Percentiles rank a stretch among this genome's conserved stretches.
These are phyloP conservation scores for Aleiodes leptofemur DNA, from an alignment of 2,888 invertebrate species.

Conservation along the genomic window DNA sequence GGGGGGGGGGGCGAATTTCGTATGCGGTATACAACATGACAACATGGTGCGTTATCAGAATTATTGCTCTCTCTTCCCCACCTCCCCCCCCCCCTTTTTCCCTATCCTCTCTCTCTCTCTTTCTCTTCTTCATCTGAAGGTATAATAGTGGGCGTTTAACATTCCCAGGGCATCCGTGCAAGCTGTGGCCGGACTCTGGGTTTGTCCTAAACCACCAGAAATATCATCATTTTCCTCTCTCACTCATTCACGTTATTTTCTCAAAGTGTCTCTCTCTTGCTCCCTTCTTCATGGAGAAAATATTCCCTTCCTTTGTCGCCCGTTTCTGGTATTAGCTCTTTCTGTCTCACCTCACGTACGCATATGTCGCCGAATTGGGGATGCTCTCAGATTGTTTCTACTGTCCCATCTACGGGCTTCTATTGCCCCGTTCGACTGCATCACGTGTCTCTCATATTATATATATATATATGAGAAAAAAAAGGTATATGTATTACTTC, in stretches of 20 bases:
- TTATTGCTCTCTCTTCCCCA: conserved; percentile 64
- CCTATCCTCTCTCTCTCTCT: conserved; percentile 52
- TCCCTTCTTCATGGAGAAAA: conserved; percentile 24
- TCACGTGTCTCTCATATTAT: conserved; percentile 43
- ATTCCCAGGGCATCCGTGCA: conserved; percentile 72
- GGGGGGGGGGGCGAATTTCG: conserved; percentile 64
- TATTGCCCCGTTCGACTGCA: conserved; percentile 37
- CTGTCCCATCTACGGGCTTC: conserved; percentile 11
- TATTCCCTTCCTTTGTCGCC: conserved; percentile 30
- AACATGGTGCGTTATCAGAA: conserved; percentile 75
- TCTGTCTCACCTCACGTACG: conserved; percentile 46
- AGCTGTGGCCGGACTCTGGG: conserved; percentile 64
- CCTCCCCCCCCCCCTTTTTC: conserved; percentile 44
- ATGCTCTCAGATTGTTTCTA: conserved; percentile 19
- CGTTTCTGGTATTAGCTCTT: conserved; percentile 21
- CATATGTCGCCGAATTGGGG: conserved; percentile 45
- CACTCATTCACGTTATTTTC: conserved; percentile 30
- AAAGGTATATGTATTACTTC: not conserved
- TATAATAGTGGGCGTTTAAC: conserved; percentile 74
- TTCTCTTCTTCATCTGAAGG: conserved; percentile 56
- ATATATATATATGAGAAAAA: not conserved
- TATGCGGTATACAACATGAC: conserved; percentile 73
- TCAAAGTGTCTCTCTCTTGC: conserved; percentile 8
- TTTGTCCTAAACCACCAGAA: conserved; percentile 35
- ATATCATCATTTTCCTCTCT: conserved; percentile 44